Evolutionary conservation across 2,797 vertebrate species (phyloP).

Genomic region (Taenioides sp.): DNA sequence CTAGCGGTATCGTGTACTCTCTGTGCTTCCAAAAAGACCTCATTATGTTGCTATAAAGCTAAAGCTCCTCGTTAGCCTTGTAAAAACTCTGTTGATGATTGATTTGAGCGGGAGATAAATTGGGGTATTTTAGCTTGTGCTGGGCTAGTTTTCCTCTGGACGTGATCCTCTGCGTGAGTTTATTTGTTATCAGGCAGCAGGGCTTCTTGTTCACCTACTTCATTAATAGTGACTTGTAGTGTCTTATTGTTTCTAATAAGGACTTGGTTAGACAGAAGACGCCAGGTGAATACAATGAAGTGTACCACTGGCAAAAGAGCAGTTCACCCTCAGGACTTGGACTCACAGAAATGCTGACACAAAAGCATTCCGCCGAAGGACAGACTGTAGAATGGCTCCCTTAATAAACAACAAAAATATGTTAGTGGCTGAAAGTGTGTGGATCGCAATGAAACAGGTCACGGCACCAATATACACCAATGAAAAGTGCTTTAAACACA

Average conservation of each 20-base stretch:
- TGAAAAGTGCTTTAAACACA: constrained; percentile 6
- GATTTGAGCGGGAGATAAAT: constrained; percentile 26
- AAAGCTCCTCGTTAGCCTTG: constrained; percentile 28
- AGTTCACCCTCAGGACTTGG: constrained; percentile 26
- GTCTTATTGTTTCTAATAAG: constrained; percentile 51
- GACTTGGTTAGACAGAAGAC: constrained; percentile 42
- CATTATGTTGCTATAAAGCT: constrained; percentile 34
- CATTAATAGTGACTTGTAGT: constrained; percentile 33
- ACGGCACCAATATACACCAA: not conserved
- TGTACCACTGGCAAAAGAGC: constrained; percentile 31
- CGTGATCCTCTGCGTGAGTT: constrained; percentile 36
- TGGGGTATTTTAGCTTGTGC: constrained; percentile 17
- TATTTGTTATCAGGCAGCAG: constrained; percentile 42
- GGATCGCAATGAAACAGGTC: not conserved
- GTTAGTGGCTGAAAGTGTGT: not conserved
- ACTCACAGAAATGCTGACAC: constrained; percentile 44
- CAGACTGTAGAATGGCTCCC: constrained; percentile 6
- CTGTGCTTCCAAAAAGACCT: constrained; percentile 17
- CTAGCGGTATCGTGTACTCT: constrained; percentile 23
- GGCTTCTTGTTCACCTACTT: constrained; percentile 31
- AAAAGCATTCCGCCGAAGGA: constrained; percentile 32
- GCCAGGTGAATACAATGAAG: constrained; percentile 52
- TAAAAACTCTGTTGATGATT: constrained; percentile 14
- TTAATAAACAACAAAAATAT: constrained; percentile 5
- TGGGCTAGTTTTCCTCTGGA: constrained; percentile 48